Percentiles rank a stretch among this genome's conserved stretches.
Evolutionary conservation across 2,113 vertebrate genomes (phyloP).

Genomic region (Lipophrys pholis): DNA sequence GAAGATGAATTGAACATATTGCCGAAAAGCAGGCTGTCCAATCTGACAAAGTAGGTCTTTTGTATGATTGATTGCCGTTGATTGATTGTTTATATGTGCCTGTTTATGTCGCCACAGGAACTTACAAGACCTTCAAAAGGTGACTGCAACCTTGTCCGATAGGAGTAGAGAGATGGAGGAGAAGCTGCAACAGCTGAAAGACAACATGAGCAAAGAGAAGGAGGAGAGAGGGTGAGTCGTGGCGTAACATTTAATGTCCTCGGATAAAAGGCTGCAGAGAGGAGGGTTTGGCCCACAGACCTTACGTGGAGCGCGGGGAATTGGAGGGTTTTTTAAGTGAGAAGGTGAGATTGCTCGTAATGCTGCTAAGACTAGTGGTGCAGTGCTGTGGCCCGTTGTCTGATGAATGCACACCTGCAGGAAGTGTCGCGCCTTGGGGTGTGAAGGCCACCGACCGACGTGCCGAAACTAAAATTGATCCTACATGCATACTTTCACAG

Average conservation of each 20-base stretch:
- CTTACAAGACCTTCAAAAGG: conserved; percentile 82
- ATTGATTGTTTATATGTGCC: conserved; percentile 57
- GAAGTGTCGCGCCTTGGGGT: too few relatives aligned
- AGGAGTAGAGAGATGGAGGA: conserved; percentile 89
- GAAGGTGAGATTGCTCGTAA: conserved; percentile 5
- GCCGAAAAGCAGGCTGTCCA: conserved; percentile 51
- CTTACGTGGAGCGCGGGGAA: background rate
- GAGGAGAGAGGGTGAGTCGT: conserved; percentile 88
- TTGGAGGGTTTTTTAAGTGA: background rate
- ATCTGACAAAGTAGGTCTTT: conserved; percentile 59
- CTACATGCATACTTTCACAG: background rate
- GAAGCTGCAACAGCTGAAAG: conserved; percentile 86
- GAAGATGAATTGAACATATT: conserved; percentile 65
- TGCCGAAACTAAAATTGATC: too few relatives aligned
- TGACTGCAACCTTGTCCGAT: conserved; percentile 84
- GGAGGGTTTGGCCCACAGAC: background rate
- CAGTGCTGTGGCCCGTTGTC: too few relatives aligned
- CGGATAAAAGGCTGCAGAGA: background rate
- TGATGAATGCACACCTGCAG: too few relatives aligned
- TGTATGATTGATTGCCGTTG: conserved; percentile 67
- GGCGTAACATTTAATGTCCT: background rate
- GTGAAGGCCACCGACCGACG: too few relatives aligned
- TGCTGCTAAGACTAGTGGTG: too few relatives aligned
- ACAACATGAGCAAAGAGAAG: conserved; percentile 87
- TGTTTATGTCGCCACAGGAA: conserved; percentile 81